A percentile compares a stretch with the other conserved stretches of the same genome.
Evolutionary conservation across 1,140 invertebrate species (phyloP).

Genomic region (Meloidogyne floridensis): DNA sequence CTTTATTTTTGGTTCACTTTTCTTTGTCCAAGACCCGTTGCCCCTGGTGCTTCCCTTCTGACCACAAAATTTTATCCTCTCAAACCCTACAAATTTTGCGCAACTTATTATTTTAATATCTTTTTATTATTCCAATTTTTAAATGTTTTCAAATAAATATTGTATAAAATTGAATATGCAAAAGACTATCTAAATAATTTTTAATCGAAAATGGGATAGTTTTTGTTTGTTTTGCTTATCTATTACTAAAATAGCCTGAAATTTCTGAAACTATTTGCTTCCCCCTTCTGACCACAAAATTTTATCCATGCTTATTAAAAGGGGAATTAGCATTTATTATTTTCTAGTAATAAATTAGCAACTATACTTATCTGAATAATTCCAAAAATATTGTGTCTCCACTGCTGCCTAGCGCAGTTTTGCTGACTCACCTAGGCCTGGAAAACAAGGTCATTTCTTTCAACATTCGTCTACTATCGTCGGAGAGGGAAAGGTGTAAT

Average conservation of each 20-base stretch:
- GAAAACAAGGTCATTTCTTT: not conserved
- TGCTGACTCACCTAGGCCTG: not conserved
- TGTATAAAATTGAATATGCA: constrained; percentile 2
- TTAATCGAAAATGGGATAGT: not conserved
- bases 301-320: not conserved
- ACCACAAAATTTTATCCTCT: not conserved
- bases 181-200: not conserved
- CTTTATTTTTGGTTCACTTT: not conserved
- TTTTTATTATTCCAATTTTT: not conserved
- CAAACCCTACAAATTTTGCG: not conserved
- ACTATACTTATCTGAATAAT: not conserved
- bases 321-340: not conserved
- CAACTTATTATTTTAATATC: not conserved
- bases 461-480: not conserved
- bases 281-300: too few relatives aligned
- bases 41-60: constrained; percentile 1
- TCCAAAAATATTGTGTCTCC: not conserved
- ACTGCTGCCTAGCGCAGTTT: not conserved
- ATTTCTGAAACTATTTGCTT: not conserved
- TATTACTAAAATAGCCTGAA: not conserved
- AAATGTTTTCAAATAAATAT: not conserved
- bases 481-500: not conserved
- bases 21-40: not conserved
- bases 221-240: not conserved
- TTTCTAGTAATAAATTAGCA: not conserved